Conservation (phyloP, 2,888 invertebrate species). For the Myopa tessellatipennis region DNA sequence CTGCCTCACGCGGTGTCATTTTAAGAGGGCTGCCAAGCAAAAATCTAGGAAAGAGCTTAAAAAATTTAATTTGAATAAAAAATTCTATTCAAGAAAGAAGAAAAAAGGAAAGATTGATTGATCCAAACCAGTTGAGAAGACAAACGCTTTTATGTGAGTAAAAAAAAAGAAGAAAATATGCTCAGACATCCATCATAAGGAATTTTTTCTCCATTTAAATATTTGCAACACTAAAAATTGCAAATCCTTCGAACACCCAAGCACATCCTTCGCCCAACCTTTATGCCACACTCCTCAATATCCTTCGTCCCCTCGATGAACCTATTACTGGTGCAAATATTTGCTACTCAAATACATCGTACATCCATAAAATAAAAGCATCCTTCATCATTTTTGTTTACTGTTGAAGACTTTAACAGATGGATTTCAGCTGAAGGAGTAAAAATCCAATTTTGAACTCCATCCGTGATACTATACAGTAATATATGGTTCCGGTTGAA, state of each 20-base stretch:
- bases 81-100: background rate
- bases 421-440: constrained; percentile 26
- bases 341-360: background rate
- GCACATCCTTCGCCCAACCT: constrained; percentile 19
- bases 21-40: background rate
- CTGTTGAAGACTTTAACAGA: constrained; percentile 15
- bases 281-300: too few species aligned
- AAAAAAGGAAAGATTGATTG: too few species aligned
- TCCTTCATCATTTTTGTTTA: constrained; percentile 5
- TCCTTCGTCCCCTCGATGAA: too few species aligned
- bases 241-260: constrained; percentile 16
- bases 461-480: constrained; percentile 22
- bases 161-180: background rate
- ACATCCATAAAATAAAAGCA: background rate
- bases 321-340: background rate
- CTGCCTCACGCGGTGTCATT: too few species aligned
- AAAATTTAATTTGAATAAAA: background rate
- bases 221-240: constrained; percentile 27
- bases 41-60: background rate
- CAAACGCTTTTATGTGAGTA: background rate
- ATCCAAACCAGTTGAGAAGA: background rate
- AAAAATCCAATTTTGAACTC: constrained; percentile 30
- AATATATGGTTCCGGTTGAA: background rate
- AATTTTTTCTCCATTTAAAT: constrained; percentile 24
- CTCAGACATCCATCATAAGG: constrained; percentile 21